Conservation (phyloP, 2,797 vertebrate genomes). For the Etheostoma perlongum region DNA sequence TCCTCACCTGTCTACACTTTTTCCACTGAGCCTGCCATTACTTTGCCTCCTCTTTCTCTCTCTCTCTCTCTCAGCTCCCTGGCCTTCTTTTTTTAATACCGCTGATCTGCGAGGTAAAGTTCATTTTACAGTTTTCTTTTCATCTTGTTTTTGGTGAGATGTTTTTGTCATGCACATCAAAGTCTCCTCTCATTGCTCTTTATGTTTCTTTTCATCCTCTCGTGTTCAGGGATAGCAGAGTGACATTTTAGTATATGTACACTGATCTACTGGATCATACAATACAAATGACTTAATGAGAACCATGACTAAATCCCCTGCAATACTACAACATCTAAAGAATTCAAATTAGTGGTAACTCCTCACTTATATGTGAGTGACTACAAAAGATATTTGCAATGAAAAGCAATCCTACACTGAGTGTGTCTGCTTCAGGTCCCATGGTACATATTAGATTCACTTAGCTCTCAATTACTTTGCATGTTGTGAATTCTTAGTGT, state of each 20-base stretch:
- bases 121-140: background rate
- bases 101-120: background rate
- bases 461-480: background rate
- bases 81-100: background rate
- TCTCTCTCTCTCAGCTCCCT: background rate
- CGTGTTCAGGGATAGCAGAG: background rate
- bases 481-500: background rate
- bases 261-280: background rate
- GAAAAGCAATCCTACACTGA: no score
- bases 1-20: constrained; percentile 10
- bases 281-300: constrained; percentile 9
- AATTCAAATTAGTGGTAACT: background rate
- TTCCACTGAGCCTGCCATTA: background rate
- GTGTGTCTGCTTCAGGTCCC: background rate
- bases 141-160: background rate
- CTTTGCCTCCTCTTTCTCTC: background rate
- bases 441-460: background rate
- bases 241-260: background rate
- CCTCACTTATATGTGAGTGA: background rate
- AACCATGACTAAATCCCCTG: background rate
- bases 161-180: constrained; percentile 18
- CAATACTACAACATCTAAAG: background rate
- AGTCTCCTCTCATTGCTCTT: constrained; percentile 16
- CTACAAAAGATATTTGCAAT: background rate
- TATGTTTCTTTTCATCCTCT: constrained; percentile 1